phyloP scores from a whole-genome alignment of 2,113 vertebrate genomes.

The human (Homo sapiens) region DNA sequence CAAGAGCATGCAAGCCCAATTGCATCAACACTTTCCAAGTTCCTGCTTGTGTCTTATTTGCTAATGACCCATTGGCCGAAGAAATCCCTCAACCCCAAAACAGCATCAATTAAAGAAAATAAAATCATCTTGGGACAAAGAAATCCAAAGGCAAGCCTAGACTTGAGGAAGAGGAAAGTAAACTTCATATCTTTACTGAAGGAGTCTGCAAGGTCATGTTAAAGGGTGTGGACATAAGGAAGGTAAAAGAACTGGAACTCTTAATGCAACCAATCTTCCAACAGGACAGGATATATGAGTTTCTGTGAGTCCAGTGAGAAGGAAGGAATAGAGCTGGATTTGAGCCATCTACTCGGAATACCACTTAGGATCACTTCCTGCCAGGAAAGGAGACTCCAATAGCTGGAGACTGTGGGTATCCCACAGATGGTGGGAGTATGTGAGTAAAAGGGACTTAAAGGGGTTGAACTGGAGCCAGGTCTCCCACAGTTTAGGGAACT shows the following conservation, averaged over 20 bases:
- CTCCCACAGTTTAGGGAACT: background rate
- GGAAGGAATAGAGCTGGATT: background rate
- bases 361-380: background rate
- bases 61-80: background rate
- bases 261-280: background rate
- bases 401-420: background rate
- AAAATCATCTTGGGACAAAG: background rate
- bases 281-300: background rate
- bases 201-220: background rate
- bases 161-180: conserved; percentile 6
- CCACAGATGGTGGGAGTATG: background rate
- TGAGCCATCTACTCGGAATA: background rate
- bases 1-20: background rate
- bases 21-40: background rate
- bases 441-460: background rate
- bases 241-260: background rate
- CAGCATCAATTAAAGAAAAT: conserved; percentile 6
- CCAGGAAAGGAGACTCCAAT: background rate
- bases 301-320: background rate
- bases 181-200: background rate
- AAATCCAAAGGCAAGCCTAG: background rate
- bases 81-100: background rate
- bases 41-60: background rate
- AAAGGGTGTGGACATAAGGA: background rate
- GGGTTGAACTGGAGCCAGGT: background rate